These are phyloP conservation scores for Temnothorax rugatulus DNA, from an alignment of 2,888 invertebrate species.

Conservation along the genomic window DNA sequence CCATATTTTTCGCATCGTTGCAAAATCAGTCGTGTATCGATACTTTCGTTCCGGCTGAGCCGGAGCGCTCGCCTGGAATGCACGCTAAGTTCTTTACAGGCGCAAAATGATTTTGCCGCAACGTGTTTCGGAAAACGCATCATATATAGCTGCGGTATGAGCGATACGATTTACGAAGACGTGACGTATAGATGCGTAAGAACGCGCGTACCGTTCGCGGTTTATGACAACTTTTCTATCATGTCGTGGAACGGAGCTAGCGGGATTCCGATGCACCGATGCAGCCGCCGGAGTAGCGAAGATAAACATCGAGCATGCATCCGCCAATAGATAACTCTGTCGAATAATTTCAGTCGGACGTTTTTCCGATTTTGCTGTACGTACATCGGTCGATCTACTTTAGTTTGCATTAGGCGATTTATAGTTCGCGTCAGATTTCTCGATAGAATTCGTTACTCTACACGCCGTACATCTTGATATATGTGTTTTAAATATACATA, in stretches of 20 bases:
- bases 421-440: not conserved
- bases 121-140: not conserved
- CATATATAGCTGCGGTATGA: not conserved
- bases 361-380: not conserved
- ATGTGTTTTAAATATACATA: too few relatives aligned
- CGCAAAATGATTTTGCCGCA: slow-evolving; percentile 5
- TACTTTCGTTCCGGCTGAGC: slow-evolving; percentile 24
- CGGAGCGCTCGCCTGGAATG: not conserved
- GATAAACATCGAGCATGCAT: slow-evolving; percentile 5
- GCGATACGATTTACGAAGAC: slow-evolving; percentile 22
- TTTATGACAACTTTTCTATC: slow-evolving; percentile 27
- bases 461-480: not conserved
- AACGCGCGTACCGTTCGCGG: slow-evolving; percentile 40
- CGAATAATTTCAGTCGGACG: not conserved
- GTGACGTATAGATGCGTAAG: slow-evolving; percentile 17
- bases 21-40: slow-evolving; percentile 30
- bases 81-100: slow-evolving; percentile 13
- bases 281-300: not conserved
- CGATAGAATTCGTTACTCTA: not conserved
- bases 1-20: not conserved
- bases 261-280: slow-evolving; percentile 24
- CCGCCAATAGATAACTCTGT: not conserved
- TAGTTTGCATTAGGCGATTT: not conserved
- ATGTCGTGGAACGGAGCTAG: slow-evolving; percentile 13
- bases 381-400: not conserved